phyloP scores from a whole-genome alignment of 2,113 vertebrate genomes.

The Heliornis fulica region DNA sequence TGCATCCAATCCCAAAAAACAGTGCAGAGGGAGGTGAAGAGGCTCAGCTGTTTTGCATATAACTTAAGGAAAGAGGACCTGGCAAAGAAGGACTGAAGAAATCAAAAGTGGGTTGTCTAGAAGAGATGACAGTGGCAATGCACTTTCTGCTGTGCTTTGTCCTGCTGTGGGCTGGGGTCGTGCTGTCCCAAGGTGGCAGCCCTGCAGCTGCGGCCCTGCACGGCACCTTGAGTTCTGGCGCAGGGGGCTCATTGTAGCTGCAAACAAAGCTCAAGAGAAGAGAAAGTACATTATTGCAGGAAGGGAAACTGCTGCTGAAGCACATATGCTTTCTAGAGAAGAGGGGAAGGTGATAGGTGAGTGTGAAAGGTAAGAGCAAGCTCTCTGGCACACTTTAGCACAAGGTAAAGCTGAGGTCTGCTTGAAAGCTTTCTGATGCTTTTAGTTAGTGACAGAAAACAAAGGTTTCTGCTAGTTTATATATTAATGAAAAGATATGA shows the following conservation, averaged over 20 bases:
- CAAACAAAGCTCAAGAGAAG: background rate
- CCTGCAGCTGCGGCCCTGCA: background rate
- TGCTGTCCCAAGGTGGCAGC: background rate
- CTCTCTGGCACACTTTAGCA: background rate
- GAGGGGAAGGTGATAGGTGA: background rate
- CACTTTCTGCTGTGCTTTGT: background rate
- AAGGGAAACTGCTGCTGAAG: background rate
- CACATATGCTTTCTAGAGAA: fast-evolving
- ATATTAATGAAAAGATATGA: background rate
- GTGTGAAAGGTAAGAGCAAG: background rate
- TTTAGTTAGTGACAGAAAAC: background rate
- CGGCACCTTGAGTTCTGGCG: background rate
- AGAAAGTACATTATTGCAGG: background rate
- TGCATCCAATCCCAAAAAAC: constrained; percentile 7
- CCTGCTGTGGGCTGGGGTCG: background rate
- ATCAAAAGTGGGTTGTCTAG: background rate
- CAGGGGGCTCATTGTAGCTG: background rate
- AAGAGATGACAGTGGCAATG: background rate
- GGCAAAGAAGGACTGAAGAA: background rate
- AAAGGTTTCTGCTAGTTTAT: background rate
- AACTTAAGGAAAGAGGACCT: background rate
- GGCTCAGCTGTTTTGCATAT: constrained; percentile 38
- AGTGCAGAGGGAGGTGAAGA: background rate
- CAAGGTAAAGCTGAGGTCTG: background rate
- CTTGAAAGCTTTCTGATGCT: background rate